These are phyloP conservation scores for Agriopis leucophaearia DNA, from an alignment of 2,888 invertebrate species.

Conservation along the genomic window DNA sequence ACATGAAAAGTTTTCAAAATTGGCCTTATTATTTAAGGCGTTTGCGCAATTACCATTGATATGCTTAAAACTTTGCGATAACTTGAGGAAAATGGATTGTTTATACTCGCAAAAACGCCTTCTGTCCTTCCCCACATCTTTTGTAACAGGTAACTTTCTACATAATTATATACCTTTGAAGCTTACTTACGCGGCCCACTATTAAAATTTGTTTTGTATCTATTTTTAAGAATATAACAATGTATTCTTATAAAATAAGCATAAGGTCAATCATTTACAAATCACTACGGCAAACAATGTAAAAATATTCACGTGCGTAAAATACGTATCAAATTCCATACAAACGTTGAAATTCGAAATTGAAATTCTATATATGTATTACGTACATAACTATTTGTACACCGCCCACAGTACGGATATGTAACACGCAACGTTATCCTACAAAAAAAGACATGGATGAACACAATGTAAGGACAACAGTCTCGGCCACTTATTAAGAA, in stretches of 20 bases:
- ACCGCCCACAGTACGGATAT: neutral
- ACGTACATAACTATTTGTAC: neutral
- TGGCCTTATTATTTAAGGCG: neutral
- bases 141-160: constrained; percentile 1
- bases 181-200: no score
- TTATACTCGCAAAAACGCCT: neutral
- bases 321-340: no score
- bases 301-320: no score
- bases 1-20: neutral
- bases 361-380: no score
- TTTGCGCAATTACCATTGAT: neutral
- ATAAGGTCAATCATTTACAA: no score
- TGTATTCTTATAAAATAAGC: no score
- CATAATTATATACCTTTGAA: neutral
- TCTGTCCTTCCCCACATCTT: constrained; percentile 2
- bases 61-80: neutral
- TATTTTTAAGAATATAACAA: no score
- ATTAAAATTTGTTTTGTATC: no score
- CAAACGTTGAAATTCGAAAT: no score
- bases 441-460: neutral
- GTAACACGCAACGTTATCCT: neutral
- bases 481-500: constrained; percentile 11
- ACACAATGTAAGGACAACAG: constrained; percentile 7
- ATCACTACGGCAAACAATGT: no score
- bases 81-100: constrained; percentile 6